Base-by-base conservation (phyloP, 1,140 invertebrate genomes). In the Branchinecta lynchi region DNA sequence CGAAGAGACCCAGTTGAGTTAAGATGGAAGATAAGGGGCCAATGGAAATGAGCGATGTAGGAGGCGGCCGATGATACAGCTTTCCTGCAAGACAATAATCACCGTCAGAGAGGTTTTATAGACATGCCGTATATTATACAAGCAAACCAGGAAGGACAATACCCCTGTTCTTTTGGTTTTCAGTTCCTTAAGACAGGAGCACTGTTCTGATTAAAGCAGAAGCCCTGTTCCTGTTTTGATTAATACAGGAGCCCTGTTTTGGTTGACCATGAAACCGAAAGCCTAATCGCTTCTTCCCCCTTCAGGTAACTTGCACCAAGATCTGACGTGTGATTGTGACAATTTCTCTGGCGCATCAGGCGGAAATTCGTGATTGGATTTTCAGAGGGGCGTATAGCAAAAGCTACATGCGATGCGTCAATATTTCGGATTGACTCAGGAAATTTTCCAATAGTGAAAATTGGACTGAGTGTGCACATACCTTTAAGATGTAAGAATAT, bases 31-130 rank as follows among this genome's bases (percentile, higher is more conserved):
- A 67, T 20, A 80, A 72, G 75, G 51, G 79, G 46, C 70, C 81
- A 78, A 72, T 83, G 80, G 44, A 86, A 32, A 80, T 72, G 3
- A 81, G 80, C 69, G 80, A 82, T 3, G 84, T 85, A 15, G 84
- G 78, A 7, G 85, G 85, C 3, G 84, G 81, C 3, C 80, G 80
- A 70, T 82, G 72, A 15, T 73, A 73, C 60, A 71, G 45, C 17
- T 60, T 60, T 20, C 51, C 51, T 60, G 51, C 12, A 60, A 60
- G 17, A 60, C 1, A 60, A 60, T 15, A 60, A 15, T 12, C 12
- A 15, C 17, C 17, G 51, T 15, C 12, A 15, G 6, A 60, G 51
- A 15, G 12, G 51, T 3, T 3, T 60, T 12, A 60, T 15, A n/a
- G n/a, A n/a, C n/a, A n/a, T n/a, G n/a, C n/a, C n/a, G n/a, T 51